Conservation (phyloP, 2,797 vertebrate genomes). For the Phoebastria nigripes region DNA sequence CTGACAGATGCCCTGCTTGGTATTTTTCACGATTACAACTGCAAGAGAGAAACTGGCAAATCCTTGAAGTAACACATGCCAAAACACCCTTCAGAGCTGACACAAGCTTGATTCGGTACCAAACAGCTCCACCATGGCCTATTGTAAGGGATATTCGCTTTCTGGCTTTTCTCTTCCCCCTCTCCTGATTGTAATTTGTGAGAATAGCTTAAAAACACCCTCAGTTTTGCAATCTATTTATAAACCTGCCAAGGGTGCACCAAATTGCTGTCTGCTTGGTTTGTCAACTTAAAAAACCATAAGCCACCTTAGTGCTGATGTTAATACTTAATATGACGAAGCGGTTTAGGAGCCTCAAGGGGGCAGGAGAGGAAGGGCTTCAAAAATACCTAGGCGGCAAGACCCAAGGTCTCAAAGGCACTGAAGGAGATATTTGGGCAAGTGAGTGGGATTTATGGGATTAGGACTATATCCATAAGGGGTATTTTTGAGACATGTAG, state of each 20-base stretch:
- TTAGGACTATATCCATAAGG: not conserved
- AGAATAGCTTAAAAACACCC: not conserved
- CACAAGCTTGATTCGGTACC: not conserved
- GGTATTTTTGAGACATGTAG: not conserved
- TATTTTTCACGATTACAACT: not conserved
- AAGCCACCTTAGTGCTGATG: not conserved
- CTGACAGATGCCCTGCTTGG: not conserved
- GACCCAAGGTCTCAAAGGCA: not conserved
- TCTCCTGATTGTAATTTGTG: not conserved
- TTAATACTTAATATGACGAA: rapidly evolving
- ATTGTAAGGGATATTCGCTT: not conserved
- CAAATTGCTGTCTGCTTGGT: not conserved
- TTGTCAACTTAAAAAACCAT: not conserved
- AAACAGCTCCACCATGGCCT: not conserved
- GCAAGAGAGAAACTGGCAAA: not conserved
- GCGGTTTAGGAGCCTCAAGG: not conserved
- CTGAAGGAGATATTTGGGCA: not conserved
- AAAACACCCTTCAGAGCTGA: not conserved
- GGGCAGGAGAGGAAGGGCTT: not conserved
- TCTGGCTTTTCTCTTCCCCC: not conserved
- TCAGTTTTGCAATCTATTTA: not conserved
- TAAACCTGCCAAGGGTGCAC: not conserved
- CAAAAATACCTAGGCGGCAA: not conserved
- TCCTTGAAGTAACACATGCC: not conserved
- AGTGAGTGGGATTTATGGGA: not conserved